Conservation (phyloP, 1,140 invertebrate genomes). For the Diabrotica virgifera region DNA sequence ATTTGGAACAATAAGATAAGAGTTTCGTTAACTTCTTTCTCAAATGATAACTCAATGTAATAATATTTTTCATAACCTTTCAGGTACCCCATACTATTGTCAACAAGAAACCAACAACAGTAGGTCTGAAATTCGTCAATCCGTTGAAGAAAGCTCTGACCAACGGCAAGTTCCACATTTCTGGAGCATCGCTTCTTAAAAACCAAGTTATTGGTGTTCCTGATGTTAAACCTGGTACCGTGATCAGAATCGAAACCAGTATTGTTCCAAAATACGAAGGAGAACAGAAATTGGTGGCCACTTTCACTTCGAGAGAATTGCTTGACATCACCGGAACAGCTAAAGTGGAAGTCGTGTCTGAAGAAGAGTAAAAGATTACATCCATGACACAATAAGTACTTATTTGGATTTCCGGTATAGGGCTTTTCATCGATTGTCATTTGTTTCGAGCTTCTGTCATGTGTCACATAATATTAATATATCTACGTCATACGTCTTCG, state of each 20-base stretch:
- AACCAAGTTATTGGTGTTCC: slow-evolving; percentile 55
- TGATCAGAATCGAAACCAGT: slow-evolving; percentile 53
- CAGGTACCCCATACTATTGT: slow-evolving; percentile 59
- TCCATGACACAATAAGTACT: too few species aligned
- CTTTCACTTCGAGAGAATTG: slow-evolving; percentile 63
- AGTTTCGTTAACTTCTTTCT: too few species aligned
- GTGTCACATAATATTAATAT: too few species aligned
- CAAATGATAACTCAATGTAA: neutral
- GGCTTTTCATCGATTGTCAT: too few species aligned
- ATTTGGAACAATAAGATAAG: too few species aligned
- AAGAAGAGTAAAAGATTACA: slow-evolving; percentile 17
- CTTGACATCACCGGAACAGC: slow-evolving; percentile 64
- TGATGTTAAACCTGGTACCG: slow-evolving; percentile 54
- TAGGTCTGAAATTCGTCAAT: slow-evolving; percentile 65
- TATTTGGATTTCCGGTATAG: too few species aligned
- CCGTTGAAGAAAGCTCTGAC: slow-evolving; percentile 61
- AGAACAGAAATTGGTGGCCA: slow-evolving; percentile 58
- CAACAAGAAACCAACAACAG: slow-evolving; percentile 54
- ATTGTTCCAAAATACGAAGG: slow-evolving; percentile 55
- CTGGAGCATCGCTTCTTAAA: slow-evolving; percentile 62
- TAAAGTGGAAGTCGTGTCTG: slow-evolving; percentile 33
- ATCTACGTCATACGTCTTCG: too few species aligned
- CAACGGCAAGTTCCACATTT: slow-evolving; percentile 64
- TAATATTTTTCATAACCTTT: slow-evolving; percentile 9
- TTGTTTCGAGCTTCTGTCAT: too few species aligned